Percentiles rank a stretch among this genome's conserved stretches.
These are phyloP conservation scores for Mythimna albipuncta DNA, from an alignment of 2,888 invertebrate species.

Conservation along the genomic window DNA sequence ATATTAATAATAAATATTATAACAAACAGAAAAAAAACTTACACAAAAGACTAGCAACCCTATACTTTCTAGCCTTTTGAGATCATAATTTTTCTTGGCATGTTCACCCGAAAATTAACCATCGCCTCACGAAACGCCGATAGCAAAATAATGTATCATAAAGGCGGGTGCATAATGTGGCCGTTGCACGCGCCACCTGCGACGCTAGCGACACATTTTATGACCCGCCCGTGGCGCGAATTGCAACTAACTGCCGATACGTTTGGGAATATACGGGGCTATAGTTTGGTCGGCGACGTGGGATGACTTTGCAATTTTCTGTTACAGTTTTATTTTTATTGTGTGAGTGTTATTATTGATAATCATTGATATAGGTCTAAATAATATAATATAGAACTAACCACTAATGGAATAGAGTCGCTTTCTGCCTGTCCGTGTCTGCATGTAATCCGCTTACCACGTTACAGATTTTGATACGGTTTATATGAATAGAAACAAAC, in stretches of 20 bases:
- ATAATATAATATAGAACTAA: too few species aligned
- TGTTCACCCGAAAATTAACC: conserved; percentile 51
- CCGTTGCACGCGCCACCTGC: conserved; percentile 74
- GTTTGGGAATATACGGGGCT: conserved; percentile 64
- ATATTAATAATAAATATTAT: neutral
- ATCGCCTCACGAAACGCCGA: conserved; percentile 53
- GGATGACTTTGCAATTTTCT: conserved; percentile 14
- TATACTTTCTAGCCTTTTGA: neutral
- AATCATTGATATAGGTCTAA: too few species aligned
- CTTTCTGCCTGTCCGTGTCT: too few species aligned
- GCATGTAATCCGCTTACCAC: too few species aligned
- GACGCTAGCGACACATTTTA: conserved; percentile 81
- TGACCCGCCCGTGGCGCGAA: conserved; percentile 83
- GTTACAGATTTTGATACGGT: too few species aligned
- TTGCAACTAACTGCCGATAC: conserved; percentile 82
- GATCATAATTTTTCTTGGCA: conserved; percentile 31
- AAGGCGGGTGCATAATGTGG: conserved; percentile 72
- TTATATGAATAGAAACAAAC: too few species aligned
- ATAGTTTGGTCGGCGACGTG: conserved; percentile 28
- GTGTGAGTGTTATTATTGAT: neutral
- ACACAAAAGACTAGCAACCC: neutral
- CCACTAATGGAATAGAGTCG: too few species aligned
- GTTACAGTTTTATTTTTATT: neutral
- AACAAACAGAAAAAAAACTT: neutral
- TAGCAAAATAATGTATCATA: conserved; percentile 65